These are phyloP conservation scores for Hypsopygia costalis DNA, from an alignment of 2,888 invertebrate species.

Conservation along the genomic window DNA sequence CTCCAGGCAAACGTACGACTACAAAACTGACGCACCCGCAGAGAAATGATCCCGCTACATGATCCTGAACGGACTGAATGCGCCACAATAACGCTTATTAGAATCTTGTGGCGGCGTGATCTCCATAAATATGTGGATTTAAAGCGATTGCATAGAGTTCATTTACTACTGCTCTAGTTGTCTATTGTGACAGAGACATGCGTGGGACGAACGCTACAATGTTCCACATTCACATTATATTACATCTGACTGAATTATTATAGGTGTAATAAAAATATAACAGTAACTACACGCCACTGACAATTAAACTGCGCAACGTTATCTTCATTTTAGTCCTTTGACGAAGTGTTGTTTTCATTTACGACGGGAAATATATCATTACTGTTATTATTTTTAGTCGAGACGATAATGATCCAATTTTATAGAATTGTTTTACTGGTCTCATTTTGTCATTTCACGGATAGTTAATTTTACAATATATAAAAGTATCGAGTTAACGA, in stretches of 20 bases:
- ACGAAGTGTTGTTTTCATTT: conserved; percentile 1
- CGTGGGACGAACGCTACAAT: conserved; percentile 23
- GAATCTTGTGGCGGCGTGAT: too few relatives aligned
- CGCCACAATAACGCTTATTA: too few relatives aligned
- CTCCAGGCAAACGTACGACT: too few relatives aligned
- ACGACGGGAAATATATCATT: conserved; percentile 1
- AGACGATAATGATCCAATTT: not conserved
- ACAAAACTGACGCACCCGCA: too few relatives aligned
- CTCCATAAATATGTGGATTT: too few relatives aligned
- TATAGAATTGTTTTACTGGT: conserved; percentile 9
- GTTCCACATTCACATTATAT: conserved; percentile 20
- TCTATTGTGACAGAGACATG: too few relatives aligned
- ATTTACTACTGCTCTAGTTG: too few relatives aligned
- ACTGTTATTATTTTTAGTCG: not conserved
- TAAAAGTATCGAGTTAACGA: too few relatives aligned
- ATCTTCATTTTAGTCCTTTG: conserved; percentile 8
- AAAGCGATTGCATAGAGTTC: too few relatives aligned
- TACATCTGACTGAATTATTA: conserved; percentile 26
- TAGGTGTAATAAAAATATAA: conserved; percentile 34
- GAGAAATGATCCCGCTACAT: too few relatives aligned
- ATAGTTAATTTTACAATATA: not conserved
- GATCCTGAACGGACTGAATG: too few relatives aligned
- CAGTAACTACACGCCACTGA: conserved; percentile 23
- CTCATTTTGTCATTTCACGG: not conserved
- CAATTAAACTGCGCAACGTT: conserved; percentile 16